phyloP scores from a whole-genome alignment of 2,888 invertebrate species.

The Torymus auratus region DNA sequence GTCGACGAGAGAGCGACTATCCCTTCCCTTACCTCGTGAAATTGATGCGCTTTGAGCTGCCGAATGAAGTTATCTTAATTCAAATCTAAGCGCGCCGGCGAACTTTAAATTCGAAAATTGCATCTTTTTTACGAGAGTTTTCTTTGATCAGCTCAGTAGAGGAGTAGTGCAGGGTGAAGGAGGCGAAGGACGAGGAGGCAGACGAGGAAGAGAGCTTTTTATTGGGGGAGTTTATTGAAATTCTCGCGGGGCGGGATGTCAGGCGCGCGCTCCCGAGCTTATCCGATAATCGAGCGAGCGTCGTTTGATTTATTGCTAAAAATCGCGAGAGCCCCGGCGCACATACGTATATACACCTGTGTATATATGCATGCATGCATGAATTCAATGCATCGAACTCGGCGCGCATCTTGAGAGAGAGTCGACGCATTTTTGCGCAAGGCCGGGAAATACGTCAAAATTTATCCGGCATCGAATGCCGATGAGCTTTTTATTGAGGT shows the following conservation, averaged over 20 bases:
- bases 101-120: constrained; percentile 48
- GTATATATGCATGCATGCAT: too few relatives aligned
- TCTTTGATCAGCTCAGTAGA: constrained; percentile 29
- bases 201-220: constrained; percentile 12
- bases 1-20: neutral
- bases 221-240: constrained; percentile 33
- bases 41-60: constrained; percentile 55
- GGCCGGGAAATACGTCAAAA: neutral
- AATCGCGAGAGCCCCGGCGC: neutral
- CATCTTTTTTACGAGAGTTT: constrained; percentile 48
- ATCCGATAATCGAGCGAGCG: constrained; percentile 31
- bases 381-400: too few relatives aligned
- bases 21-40: constrained; percentile 29
- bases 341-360: too few relatives aligned
- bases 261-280: neutral
- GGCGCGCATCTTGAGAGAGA: too few relatives aligned
- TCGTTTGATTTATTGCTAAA: constrained; percentile 32
- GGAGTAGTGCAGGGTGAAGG: neutral
- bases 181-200: neutral
- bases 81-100: constrained; percentile 52
- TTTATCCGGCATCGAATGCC: too few relatives aligned
- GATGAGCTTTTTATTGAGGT: neutral
- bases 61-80: constrained; percentile 57
- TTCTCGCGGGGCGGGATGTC: constrained; percentile 25
- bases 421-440: neutral